Conservation (phyloP, 2,888 invertebrate species). For the Drosophila pegasa region DNA sequence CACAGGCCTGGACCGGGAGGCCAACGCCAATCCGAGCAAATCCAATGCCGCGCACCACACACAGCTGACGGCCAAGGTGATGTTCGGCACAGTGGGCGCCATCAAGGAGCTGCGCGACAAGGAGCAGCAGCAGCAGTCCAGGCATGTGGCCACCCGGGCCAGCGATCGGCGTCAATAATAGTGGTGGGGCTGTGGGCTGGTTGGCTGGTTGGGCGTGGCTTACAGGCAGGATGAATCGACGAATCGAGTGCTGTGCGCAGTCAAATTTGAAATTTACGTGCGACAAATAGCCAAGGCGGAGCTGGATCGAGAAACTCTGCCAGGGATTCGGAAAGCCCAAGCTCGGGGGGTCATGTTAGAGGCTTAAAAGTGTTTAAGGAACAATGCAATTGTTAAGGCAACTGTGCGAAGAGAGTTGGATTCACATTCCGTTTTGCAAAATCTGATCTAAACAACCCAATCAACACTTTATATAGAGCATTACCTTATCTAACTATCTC, state of each 20-base stretch:
- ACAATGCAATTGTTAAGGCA: slow-evolving; percentile 46
- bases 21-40: slow-evolving; percentile 67
- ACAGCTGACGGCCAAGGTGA: slow-evolving; percentile 90
- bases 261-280: slow-evolving; percentile 13
- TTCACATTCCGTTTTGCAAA: slow-evolving; percentile 49
- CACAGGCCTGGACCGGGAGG: slow-evolving; percentile 82
- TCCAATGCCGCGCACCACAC: slow-evolving; percentile 72
- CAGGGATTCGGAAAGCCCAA: slow-evolving; percentile 6
- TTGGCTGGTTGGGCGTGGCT: slow-evolving; percentile 18
- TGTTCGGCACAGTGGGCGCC: slow-evolving; percentile 90
- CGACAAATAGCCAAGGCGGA: background rate
- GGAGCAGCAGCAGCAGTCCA: slow-evolving; percentile 87
- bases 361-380: slow-evolving; percentile 68
- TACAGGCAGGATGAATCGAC: slow-evolving; percentile 12
- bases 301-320: background rate
- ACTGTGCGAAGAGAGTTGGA: slow-evolving; percentile 24
- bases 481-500: slow-evolving; percentile 5
- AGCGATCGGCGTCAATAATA: slow-evolving; percentile 80
- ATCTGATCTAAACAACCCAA: background rate
- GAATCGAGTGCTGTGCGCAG: slow-evolving; percentile 39
- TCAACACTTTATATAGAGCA: background rate
- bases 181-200: slow-evolving; percentile 13
- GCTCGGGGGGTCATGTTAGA: slow-evolving; percentile 59
- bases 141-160: slow-evolving; percentile 85
- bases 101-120: slow-evolving; percentile 91